A percentile compares a stretch with the other conserved stretches of the same genome.
These are phyloP conservation scores for Geococcyx californianus DNA, from an alignment of 2,113 vertebrate genomes.

Conservation along the genomic window DNA sequence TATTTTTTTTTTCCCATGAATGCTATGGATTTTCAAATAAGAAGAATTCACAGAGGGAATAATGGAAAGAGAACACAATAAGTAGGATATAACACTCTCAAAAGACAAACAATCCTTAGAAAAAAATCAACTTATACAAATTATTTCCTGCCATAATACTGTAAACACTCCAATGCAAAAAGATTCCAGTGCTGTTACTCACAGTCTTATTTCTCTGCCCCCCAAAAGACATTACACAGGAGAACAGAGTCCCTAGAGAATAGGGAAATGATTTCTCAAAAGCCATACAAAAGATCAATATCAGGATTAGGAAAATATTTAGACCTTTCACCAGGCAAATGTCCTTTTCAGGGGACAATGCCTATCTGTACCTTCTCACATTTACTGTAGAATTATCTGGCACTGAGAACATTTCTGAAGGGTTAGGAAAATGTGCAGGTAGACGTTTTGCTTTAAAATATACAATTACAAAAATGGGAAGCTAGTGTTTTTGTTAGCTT, in stretches of 20 bases:
- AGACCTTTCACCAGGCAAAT: background rate
- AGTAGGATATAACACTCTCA: background rate
- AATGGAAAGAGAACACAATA: background rate
- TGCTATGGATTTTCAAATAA: background rate
- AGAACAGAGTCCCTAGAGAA: background rate
- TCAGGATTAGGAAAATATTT: background rate
- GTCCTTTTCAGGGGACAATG: background rate
- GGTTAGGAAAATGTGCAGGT: background rate
- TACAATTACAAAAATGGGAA: background rate
- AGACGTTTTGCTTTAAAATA: background rate
- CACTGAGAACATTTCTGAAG: background rate
- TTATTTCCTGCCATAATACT: background rate
- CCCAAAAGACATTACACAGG: background rate
- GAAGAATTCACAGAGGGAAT: background rate
- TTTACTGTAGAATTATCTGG: background rate
- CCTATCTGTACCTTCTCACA: background rate
- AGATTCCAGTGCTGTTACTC: background rate
- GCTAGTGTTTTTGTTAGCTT: background rate
- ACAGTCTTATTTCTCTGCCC: background rate
- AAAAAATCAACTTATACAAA: background rate
- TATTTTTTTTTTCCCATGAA: background rate
- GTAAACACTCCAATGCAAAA: background rate
- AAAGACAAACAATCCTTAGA: background rate
- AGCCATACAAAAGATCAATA: background rate
- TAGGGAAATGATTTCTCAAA: slow-evolving; percentile 7